phyloP scores from a whole-genome alignment of 2,797 vertebrate species.

The Thripadectes ignobilis region DNA sequence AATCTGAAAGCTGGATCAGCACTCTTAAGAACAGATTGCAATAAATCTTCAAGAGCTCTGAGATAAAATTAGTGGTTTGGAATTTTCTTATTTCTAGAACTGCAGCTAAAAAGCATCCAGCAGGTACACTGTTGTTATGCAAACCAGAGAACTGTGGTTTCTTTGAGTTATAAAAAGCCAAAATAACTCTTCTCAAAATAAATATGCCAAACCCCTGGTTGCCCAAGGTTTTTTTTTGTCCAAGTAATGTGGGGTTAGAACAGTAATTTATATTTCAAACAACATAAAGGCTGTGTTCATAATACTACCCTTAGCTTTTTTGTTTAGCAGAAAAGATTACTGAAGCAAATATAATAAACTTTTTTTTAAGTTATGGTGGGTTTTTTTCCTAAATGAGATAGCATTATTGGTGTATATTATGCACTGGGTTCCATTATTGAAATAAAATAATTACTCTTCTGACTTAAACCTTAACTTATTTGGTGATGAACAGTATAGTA shows the following conservation, averaged over 20 bases:
- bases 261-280: background rate
- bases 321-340: background rate
- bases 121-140: slow-evolving; percentile 42
- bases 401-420: background rate
- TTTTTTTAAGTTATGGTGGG: fast-evolving
- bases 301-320: background rate
- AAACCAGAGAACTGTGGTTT: background rate
- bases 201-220: background rate
- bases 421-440: background rate
- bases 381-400: background rate
- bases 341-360: background rate
- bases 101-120: background rate
- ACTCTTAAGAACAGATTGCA: slow-evolving; percentile 33
- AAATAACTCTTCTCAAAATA: background rate
- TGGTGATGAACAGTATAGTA: background rate
- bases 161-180: background rate
- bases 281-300: background rate
- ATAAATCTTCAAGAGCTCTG: slow-evolving; percentile 2
- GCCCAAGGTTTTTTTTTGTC: background rate
- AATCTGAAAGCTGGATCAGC: slow-evolving; percentile 15
- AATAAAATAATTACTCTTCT: background rate
- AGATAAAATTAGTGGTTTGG: background rate
- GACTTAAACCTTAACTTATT: background rate
- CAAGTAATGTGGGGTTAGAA: background rate
- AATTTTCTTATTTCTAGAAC: slow-evolving; percentile 20